Conservation (phyloP, 1,140 invertebrate genomes). For the Drosophila bifasciata region DNA sequence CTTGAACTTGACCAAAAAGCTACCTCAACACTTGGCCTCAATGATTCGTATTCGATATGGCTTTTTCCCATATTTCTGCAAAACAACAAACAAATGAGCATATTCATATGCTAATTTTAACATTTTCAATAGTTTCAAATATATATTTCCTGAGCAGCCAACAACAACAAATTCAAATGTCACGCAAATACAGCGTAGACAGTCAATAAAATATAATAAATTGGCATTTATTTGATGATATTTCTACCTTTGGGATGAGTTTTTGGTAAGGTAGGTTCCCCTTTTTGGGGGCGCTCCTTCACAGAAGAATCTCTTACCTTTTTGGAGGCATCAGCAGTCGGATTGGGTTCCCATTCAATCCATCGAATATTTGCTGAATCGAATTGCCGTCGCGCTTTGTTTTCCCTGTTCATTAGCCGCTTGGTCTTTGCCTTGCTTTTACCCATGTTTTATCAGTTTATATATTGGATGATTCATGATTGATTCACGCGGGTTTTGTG, state of each 20-base stretch:
- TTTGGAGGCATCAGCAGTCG: not conserved
- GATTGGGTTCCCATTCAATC: not conserved
- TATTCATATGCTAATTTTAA: conserved; percentile 61
- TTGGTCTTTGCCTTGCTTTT: conserved; percentile 34
- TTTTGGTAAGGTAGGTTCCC: conserved; percentile 10
- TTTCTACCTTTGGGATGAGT: conserved; percentile 24
- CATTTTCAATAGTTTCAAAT: conserved; percentile 38
- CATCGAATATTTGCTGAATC: conserved; percentile 7
- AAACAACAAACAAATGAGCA: conserved; percentile 9
- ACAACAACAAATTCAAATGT: conserved; percentile 24
- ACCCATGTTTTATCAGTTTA: conserved; percentile 57
- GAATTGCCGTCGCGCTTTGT: conserved; percentile 20
- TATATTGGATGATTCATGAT: conserved; percentile 53
- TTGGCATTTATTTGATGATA: conserved; percentile 51
- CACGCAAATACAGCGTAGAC: conserved; percentile 42
- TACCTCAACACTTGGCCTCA: conserved; percentile 24
- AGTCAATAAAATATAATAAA: conserved; percentile 50
- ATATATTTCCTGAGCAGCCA: conserved; percentile 16
- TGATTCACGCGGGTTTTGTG: conserved; percentile 9
- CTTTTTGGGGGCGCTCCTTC: conserved; percentile 1
- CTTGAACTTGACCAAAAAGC: conserved; percentile 52
- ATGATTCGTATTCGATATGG: conserved; percentile 9
- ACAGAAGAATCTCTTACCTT: conserved; percentile 29
- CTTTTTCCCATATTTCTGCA: conserved; percentile 17
- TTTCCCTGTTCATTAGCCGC: conserved; percentile 14